Evolutionary conservation across 2,797 vertebrate species (phyloP), one percentile per base, ranked within the genome.

Genomic region (Ceyx erithaca): DNA sequence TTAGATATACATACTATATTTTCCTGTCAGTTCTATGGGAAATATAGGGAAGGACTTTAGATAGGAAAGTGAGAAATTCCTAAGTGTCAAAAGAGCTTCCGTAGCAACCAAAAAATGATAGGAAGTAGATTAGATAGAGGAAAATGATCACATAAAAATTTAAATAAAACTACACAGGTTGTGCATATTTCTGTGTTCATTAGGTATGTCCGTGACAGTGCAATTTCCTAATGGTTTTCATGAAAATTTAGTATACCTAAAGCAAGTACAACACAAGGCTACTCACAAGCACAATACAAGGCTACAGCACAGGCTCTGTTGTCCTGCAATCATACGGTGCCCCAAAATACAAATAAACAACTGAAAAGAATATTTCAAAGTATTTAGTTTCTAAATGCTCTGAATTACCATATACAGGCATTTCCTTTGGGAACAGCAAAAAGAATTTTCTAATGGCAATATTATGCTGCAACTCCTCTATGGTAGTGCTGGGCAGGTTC

Each of bases 371-470:
- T 37, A 40, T 40, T 40, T 40, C 37, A 40, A 40, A 40, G 37
- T 14, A 40, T 40, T 40, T 16, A 21, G 13, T 58, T 89, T 86
- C 31, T 66, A 72, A 69, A 66, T 58, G 49, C 8, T 69, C 33
- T 54, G 7, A 6, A 17, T 67, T 77, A 40, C 6, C 12, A 30
- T 12, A n/a, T 4, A 12, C 4, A 59, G 11, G 7, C 0, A 2
- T 71, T 58, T 87, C 22, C 35, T 73, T 48, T 59, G 19, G 13
- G 28, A 66, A 23, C 2, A 61, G 9, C 7, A 71, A 15, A 79
- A 86, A 76, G 57, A 25, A 2, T 22, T 26, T 71, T 81, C 12
- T 81, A 25, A 57, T 1, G 11, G 22, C 1, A 12, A 10, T 6
- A 18, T 68, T 52, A n/a, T 52, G 10, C 10, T 78, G 15, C 14